Evolutionary conservation across 2,113 vertebrate genomes (phyloP).

Genomic region (Microcebus griseorufus): DNA sequence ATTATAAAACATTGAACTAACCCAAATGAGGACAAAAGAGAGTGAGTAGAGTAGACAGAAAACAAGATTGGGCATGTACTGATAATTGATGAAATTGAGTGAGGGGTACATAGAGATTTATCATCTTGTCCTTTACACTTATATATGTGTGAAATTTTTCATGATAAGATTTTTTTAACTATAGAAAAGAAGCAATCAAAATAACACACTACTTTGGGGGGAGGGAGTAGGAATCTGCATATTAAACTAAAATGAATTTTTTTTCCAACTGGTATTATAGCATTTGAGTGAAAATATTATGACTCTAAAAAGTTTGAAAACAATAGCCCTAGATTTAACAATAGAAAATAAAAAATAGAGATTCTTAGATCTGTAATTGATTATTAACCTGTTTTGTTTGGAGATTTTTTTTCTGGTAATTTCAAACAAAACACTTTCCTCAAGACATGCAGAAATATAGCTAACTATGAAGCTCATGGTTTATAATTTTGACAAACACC

Average conservation of each 20-base stretch:
- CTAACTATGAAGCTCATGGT: slow-evolving; percentile 65
- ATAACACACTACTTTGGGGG: not conserved
- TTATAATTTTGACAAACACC: slow-evolving; percentile 77
- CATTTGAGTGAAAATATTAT: not conserved
- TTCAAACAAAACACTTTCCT: slow-evolving; percentile 73
- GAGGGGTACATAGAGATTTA: not conserved
- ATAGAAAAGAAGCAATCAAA: not conserved
- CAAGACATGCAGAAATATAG: slow-evolving; percentile 68
- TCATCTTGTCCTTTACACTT: not conserved
- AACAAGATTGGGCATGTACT: not conserved
- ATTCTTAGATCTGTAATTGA: not conserved
- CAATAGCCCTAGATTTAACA: not conserved
- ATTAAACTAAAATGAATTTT: not conserved
- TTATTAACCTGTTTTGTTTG: slow-evolving; percentile 46
- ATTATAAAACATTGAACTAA: not conserved
- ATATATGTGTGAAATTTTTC: not conserved
- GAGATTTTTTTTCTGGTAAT: not conserved
- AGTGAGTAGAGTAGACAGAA: not conserved
- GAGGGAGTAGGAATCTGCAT: not conserved
- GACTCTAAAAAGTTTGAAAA: not conserved
- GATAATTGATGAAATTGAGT: not conserved
- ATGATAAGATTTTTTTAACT: not conserved
- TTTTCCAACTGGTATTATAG: not conserved
- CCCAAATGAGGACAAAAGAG: not conserved
- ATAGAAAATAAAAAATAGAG: not conserved